Percentiles rank a stretch among this genome's conserved stretches.
phyloP scores from a whole-genome alignment of 2,113 vertebrate species.

The Petaurus breviceps region DNA sequence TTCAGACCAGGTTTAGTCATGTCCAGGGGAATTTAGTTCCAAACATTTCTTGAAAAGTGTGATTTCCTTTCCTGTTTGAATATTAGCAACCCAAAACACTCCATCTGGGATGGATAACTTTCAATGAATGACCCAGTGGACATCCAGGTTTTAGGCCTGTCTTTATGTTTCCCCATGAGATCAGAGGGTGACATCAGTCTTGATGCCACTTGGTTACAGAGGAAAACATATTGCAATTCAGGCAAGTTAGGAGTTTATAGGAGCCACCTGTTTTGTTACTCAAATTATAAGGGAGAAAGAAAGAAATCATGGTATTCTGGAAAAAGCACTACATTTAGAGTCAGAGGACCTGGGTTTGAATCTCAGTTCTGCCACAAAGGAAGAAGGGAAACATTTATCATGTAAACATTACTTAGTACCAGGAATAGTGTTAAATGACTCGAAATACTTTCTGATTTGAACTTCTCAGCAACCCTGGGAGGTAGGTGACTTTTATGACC shows the following conservation, averaged over 20 bases:
- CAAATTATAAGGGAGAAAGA: neutral
- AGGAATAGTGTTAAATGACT: neutral
- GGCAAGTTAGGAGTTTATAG: neutral
- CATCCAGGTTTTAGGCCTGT: neutral
- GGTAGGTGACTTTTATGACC: neutral
- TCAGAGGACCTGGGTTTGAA: neutral
- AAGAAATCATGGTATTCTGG: neutral
- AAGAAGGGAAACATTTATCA: neutral
- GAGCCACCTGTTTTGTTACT: neutral
- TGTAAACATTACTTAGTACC: neutral
- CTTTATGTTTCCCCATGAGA: neutral
- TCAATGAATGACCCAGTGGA: neutral
- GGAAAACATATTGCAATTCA: neutral
- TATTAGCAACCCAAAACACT: neutral
- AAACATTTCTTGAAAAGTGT: neutral
- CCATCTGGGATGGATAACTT: fast-evolving
- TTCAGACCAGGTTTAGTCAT: neutral
- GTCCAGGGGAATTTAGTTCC: neutral
- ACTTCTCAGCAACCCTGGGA: neutral
- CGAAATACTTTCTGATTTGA: neutral
- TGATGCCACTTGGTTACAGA: neutral
- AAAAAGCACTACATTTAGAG: neutral
- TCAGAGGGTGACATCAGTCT: neutral
- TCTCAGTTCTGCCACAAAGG: neutral
- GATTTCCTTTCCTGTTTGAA: neutral